Evolutionary conservation across 2,888 invertebrate species (phyloP).

Genomic region (Leucophora obtusa): DNA sequence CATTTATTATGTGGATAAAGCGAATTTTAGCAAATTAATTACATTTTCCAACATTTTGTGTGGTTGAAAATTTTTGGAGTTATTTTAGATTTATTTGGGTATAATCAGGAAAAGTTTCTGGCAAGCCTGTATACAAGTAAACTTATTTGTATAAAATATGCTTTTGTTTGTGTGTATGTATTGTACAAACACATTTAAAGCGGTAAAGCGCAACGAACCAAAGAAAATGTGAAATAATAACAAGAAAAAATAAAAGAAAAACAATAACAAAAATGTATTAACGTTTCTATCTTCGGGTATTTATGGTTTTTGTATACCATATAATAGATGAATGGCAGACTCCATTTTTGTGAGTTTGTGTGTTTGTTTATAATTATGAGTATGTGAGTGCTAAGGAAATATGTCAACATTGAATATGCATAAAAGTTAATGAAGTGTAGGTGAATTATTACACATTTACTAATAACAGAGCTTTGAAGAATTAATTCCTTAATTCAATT

Average conservation of each 20-base stretch:
- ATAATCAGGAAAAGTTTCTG: too few species aligned
- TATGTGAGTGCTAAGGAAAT: background rate
- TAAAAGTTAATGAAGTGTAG: constrained; percentile 22
- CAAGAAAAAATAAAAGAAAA: background rate
- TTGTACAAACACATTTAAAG: constrained; percentile 4
- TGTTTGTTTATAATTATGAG: background rate
- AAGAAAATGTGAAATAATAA: constrained; percentile 35
- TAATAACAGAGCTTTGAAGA: too few species aligned
- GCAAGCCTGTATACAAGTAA: too few species aligned
- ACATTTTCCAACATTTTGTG: too few species aligned
- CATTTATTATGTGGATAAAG: too few species aligned
- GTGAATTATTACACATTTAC: constrained; percentile 20
- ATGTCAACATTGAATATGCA: constrained; percentile 7
- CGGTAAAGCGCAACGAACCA: constrained; percentile 35
- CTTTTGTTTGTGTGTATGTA: background rate
- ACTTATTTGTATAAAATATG: background rate
- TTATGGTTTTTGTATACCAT: background rate
- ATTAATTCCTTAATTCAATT: too few species aligned
- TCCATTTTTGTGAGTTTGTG: background rate
- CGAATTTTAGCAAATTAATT: too few species aligned
- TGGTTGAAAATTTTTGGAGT: too few species aligned
- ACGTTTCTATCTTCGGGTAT: constrained; percentile 1
- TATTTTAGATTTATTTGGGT: too few species aligned
- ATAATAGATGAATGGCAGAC: background rate
- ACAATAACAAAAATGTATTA: constrained; percentile 9